A percentile compares a stretch with the other conserved stretches of the same genome.
These are phyloP conservation scores for Thera britannica DNA, from an alignment of 2,888 invertebrate species.

Conservation along the genomic window DNA sequence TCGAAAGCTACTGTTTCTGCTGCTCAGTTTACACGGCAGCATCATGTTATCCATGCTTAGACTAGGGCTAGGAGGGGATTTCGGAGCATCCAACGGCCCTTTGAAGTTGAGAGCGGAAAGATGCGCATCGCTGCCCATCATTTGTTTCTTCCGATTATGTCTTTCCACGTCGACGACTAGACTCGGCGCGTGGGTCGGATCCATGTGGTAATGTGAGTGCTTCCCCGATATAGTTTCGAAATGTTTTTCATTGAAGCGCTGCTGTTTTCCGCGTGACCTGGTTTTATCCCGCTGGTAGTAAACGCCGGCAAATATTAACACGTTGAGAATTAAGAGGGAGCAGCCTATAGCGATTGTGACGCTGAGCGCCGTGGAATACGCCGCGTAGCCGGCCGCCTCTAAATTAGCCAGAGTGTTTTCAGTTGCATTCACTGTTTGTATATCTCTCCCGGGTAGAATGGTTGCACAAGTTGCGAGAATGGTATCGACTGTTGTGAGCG, in stretches of 20 bases:
- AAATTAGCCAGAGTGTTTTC: conserved; percentile 91
- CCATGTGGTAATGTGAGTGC: conserved; percentile 92
- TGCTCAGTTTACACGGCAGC: conserved; percentile 82
- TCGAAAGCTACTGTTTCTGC: conserved; percentile 78
- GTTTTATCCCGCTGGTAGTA: conserved; percentile 93
- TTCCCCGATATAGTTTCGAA: conserved; percentile 91
- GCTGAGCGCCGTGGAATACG: conserved; percentile 90
- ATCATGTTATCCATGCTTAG: conserved; percentile 84
- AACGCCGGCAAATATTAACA: conserved; percentile 93
- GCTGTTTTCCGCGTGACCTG: conserved; percentile 87
- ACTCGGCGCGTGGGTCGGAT: conserved; percentile 91
- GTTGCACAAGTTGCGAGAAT: conserved; percentile 90
- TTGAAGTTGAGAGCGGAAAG: conserved; percentile 84
- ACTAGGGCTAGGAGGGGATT: conserved; percentile 87
- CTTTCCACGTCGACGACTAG: conserved; percentile 93
- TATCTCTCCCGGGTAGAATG: conserved; percentile 82
- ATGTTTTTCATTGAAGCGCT: conserved; percentile 88
- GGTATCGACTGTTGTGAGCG: conserved; percentile 88
- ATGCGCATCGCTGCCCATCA: conserved; percentile 81
- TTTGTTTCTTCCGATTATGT: conserved; percentile 74
- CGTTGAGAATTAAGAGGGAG: conserved; percentile 91
- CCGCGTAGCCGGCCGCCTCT: conserved; percentile 91
- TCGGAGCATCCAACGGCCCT: conserved; percentile 82
- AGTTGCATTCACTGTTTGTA: conserved; percentile 80
- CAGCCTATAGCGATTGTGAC: conserved; percentile 93